Conservation (phyloP, 2,113 vertebrate genomes). For the Aphyosemion australe region DNA sequence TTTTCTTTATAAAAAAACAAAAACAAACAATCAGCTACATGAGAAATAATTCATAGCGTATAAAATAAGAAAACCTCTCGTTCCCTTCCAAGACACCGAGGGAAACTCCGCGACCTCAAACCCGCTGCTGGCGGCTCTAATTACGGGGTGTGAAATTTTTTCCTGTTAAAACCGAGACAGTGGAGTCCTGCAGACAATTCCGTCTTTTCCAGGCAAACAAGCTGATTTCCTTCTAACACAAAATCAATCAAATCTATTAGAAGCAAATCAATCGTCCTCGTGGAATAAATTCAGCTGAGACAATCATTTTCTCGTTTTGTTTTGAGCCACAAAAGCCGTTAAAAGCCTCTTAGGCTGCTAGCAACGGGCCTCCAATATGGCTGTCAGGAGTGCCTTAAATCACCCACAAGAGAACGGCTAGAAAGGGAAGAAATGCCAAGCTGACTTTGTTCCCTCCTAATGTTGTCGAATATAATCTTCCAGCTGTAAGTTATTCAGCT, state of each 20-base stretch:
- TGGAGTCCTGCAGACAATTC: background rate
- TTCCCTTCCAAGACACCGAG: background rate
- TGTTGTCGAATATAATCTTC: constrained; percentile 62
- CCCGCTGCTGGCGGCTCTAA: constrained; percentile 23
- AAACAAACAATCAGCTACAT: background rate
- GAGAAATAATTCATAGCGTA: background rate
- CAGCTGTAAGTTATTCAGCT: constrained; percentile 64
- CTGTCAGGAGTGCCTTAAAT: constrained; percentile 39
- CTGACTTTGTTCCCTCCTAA: constrained; percentile 48
- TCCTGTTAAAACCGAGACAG: constrained; percentile 19
- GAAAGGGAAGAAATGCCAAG: constrained; percentile 48
- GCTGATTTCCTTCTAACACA: constrained; percentile 4
- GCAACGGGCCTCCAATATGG: constrained; percentile 35
- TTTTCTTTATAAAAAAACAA: background rate
- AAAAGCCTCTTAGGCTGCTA: constrained; percentile 10
- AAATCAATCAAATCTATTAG: constrained; percentile 39
- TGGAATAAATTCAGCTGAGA: constrained; percentile 27
- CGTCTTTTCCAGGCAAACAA: constrained; percentile 17
- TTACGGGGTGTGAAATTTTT: constrained; percentile 17
- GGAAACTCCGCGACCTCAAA: background rate
- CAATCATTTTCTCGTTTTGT: constrained; percentile 20
- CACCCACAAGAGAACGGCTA: constrained; percentile 30
- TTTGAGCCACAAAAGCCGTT: constrained; percentile 29
- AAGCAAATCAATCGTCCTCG: constrained; percentile 15
- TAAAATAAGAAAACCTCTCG: background rate